Conservation (phyloP, 2,113 vertebrate genomes). For the Actenoides hombroni region DNA sequence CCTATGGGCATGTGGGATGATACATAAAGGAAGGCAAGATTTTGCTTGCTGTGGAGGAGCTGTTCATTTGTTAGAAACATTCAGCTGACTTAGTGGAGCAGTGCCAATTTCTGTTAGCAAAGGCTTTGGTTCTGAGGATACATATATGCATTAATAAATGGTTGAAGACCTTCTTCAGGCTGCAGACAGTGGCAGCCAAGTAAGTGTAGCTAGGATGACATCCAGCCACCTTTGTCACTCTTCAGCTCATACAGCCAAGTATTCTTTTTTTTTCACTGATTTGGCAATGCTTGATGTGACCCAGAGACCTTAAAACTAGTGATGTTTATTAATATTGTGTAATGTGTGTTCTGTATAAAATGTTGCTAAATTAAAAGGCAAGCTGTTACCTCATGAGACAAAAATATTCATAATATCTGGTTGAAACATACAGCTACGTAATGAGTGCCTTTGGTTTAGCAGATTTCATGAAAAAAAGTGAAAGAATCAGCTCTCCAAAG, state of each 20-base stretch:
- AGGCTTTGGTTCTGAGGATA: background rate
- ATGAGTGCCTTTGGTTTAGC: background rate
- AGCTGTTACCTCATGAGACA: background rate
- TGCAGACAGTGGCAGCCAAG: background rate
- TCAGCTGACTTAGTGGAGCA: conserved; percentile 34
- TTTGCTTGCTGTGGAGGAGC: conserved; percentile 43
- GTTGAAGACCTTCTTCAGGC: background rate
- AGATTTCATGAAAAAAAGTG: background rate
- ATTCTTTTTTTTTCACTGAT: background rate
- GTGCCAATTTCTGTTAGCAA: conserved; percentile 28
- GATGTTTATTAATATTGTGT: background rate
- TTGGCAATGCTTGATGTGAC: background rate
- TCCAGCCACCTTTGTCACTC: background rate
- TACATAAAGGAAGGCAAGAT: conserved; percentile 44
- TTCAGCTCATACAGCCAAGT: background rate
- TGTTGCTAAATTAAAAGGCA: background rate
- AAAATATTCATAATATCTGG: background rate
- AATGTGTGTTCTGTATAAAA: background rate
- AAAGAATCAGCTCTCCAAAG: background rate
- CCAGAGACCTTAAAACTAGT: background rate
- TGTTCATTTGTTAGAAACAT: conserved; percentile 42
- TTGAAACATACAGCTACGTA: background rate
- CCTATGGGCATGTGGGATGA: conserved; percentile 41
- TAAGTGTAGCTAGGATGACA: background rate
- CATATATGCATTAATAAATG: background rate